These are phyloP conservation scores for Plagiodera versicolora DNA, from an alignment of 2,888 invertebrate genomes.

Conservation along the genomic window DNA sequence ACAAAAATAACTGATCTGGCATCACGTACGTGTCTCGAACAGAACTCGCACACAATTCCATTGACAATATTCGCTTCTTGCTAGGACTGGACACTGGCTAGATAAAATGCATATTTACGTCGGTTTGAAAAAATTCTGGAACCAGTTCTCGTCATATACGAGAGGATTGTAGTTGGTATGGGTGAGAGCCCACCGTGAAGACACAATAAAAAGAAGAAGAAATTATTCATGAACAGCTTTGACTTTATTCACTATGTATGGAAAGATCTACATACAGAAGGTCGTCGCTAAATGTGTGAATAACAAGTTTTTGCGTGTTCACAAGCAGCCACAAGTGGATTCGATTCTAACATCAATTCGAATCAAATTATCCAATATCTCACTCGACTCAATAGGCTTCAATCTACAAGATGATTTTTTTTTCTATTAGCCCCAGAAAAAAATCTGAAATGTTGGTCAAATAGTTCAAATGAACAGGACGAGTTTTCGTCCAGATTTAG, in stretches of 20 bases:
- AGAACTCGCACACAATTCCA: not conserved
- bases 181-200: constrained; percentile 43
- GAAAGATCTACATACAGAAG: constrained; percentile 16
- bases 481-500: too few relatives aligned
- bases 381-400: too few relatives aligned
- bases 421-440: too few relatives aligned
- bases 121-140: constrained; percentile 32
- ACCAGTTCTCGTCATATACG: constrained; percentile 38
- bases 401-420: too few relatives aligned
- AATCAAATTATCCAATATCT: too few relatives aligned
- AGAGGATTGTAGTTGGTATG: constrained; percentile 39
- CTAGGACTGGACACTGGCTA: constrained; percentile 7
- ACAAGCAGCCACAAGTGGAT: too few relatives aligned
- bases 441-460: too few relatives aligned
- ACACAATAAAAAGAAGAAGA: constrained; percentile 39
- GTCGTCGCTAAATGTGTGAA: not conserved
- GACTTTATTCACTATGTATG: constrained; percentile 18
- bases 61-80: constrained; percentile 16
- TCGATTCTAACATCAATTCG: too few relatives aligned
- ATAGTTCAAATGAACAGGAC: too few relatives aligned
- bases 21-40: not conserved
- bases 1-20: not conserved
- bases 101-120: constrained; percentile 15
- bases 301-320: not conserved
- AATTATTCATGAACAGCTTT: constrained; percentile 41